Base-by-base conservation (phyloP, 2,888 invertebrate genomes). In the Oxycera nigricornis region DNA sequence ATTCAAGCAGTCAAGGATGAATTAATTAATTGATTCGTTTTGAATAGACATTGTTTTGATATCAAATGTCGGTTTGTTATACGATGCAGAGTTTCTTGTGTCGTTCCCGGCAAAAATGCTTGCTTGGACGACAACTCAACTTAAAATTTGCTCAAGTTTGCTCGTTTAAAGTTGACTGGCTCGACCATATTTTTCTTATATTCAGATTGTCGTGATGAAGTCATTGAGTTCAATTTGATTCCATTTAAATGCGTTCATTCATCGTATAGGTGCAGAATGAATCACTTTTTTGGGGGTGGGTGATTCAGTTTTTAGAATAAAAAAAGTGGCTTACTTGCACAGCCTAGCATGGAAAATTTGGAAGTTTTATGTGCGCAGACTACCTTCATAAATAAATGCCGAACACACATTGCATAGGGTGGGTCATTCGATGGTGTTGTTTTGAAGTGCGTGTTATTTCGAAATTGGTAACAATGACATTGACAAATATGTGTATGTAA, bases 11-110 rank as follows among this genome's bases (percentile, higher is more conserved):
- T 41, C 67, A 67, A 67, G 67, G 46, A 67, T 67, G 26, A 67
- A 67, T 41, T 35, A 59, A 59, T 28, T 59, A 62, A 62, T 62
- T 62, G 62, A 59, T 59, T 59, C 59, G 30, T 14, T 14, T n/a
- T 59, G 28, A 28, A 30, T 59, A 59, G 28, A 59, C 20, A 59
- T 55, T 59, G 59, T 59, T 59, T 59, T 28, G 1, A 59, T 28
- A 59, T 30, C 30, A 14, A 28, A 11, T 11, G 14, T n/a, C 17
- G 14, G 30, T 59, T 59, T 59, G 22, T 59, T 59, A 30, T 26
- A 24, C 9, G 30, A 59, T 55, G 24, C 24, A 17, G 11, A 3
- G 14, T 46, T n/a, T 46, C 6, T 35, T 35, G 6, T 35, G 35
- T 35, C 6, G 11, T 35, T 35, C 35, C n/a, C n/a, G n/a, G n/a